phyloP scores from a whole-genome alignment of 2,113 vertebrate species.

The Rhinoderma darwinii region DNA sequence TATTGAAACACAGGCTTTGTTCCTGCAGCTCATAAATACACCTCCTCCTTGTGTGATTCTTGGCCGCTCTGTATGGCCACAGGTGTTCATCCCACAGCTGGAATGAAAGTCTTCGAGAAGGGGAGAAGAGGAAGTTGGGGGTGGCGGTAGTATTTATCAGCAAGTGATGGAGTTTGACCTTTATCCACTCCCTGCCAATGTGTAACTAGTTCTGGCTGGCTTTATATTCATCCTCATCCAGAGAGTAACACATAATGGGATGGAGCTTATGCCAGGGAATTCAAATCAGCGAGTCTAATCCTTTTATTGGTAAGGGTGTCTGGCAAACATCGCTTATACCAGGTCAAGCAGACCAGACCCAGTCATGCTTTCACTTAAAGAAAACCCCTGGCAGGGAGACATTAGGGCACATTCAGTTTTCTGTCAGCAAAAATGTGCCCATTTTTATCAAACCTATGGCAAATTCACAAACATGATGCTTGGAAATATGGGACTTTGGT shows the following conservation, averaged over 20 bases:
- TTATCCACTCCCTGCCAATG: constrained; percentile 41
- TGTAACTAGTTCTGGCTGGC: constrained; percentile 29
- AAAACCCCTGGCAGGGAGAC: background rate
- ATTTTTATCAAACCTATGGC: background rate
- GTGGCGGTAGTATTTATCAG: constrained; percentile 38
- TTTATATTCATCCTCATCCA: constrained; percentile 50
- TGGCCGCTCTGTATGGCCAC: constrained; percentile 38
- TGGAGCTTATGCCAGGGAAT: constrained; percentile 16
- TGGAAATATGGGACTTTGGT: no score
- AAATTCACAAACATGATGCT: background rate
- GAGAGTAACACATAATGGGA: constrained; percentile 19
- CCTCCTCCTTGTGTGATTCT: constrained; percentile 39
- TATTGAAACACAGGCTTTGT: constrained; percentile 35
- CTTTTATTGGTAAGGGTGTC: constrained; percentile 17
- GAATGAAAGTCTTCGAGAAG: constrained; percentile 31
- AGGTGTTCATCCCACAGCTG: constrained; percentile 50
- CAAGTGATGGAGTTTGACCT: constrained; percentile 43
- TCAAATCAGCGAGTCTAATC: constrained; percentile 24
- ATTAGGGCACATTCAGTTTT: background rate
- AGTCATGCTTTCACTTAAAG: background rate
- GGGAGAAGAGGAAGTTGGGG: constrained; percentile 34
- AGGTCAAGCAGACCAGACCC: background rate
- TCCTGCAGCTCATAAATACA: constrained; percentile 35
- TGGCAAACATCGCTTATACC: background rate
- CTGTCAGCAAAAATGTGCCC: background rate